Conservation (phyloP, 2,888 invertebrate species). For the Orchesella flavescens region DNA sequence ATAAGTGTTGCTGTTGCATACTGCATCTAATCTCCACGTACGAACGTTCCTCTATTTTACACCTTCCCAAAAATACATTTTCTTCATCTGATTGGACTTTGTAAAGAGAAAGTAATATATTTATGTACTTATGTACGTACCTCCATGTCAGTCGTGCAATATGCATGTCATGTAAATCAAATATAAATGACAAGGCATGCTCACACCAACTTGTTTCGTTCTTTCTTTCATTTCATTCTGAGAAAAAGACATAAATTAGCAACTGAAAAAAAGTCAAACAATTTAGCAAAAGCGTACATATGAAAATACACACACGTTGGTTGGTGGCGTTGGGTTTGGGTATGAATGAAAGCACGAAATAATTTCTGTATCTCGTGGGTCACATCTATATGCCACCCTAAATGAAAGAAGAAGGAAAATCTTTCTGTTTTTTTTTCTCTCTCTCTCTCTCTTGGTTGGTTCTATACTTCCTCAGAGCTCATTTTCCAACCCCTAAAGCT, state of each 20-base stretch:
- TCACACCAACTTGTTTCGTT: conserved; percentile 31
- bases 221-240: conserved; percentile 4
- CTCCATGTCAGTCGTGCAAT: conserved; percentile 5
- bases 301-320: conserved; percentile 1
- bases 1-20: neutral
- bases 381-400: conserved; percentile 33
- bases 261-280: conserved; percentile 53
- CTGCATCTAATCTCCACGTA: conserved; percentile 13
- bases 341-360: conserved; percentile 50
- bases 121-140: neutral
- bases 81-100: conserved; percentile 13
- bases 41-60: neutral
- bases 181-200: conserved; percentile 54
- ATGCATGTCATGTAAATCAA: conserved; percentile 54
- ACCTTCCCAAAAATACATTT: conserved; percentile 27
- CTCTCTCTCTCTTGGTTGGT: too few species aligned
- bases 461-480: conserved; percentile 42
- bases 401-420: neutral
- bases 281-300: conserved; percentile 42
- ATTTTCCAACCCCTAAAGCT: conserved; percentile 56
- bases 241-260: conserved; percentile 53
- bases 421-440: neutral
- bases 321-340: neutral
- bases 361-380: conserved; percentile 61
- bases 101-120: neutral